Evolutionary conservation across 1,140 invertebrate species (phyloP), one percentile per base, ranked within the genome.

Genomic region (Bicyclus anynana): DNA sequence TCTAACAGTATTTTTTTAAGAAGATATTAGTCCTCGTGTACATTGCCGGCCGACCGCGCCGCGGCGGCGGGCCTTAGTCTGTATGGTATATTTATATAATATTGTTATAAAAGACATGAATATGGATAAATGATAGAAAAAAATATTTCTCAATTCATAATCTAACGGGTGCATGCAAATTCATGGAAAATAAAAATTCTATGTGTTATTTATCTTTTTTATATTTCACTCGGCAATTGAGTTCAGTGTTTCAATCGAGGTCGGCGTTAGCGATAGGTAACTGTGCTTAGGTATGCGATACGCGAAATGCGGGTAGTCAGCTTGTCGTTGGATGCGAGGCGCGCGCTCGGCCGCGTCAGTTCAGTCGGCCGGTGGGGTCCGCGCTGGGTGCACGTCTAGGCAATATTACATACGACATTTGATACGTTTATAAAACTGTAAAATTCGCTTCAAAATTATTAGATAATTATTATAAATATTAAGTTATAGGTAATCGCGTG

Each of bases 1-100:
- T 86, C 84, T 87, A 87, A 87, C 84, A 86, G 84, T 87, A 87
- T 87, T 87, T 87, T 87, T 87, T 87, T 87, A 87, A 87, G 78
- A 85, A 87, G 84, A 87, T 87, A 87, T 87, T 87, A 87, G 84
- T 82, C 84, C 80, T 86, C 65, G 80, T 84, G 83, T 86, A 86
- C 78, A 86, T 84, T 84, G 68, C 74, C 69, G 80, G 80, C 59
- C 74, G 73, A 69, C 67, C 71, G 77, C 72, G 50, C 56, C 73
- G 67, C 72, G 74, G 74, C 67, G 77, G 65, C 72, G 72, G 78
- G 77, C 58, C 72, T 80, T 84, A 86, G 84, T 74, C 72, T 84
- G 68, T 85, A 86, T 75, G 67, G 72, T 86, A 84, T 83, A 84
- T 79, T 84, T 82, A 82, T 74, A 73, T 80, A 65, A 80, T 77